phyloP scores from a whole-genome alignment of 2,888 invertebrate species.

The Silvanus unidentatus region DNA sequence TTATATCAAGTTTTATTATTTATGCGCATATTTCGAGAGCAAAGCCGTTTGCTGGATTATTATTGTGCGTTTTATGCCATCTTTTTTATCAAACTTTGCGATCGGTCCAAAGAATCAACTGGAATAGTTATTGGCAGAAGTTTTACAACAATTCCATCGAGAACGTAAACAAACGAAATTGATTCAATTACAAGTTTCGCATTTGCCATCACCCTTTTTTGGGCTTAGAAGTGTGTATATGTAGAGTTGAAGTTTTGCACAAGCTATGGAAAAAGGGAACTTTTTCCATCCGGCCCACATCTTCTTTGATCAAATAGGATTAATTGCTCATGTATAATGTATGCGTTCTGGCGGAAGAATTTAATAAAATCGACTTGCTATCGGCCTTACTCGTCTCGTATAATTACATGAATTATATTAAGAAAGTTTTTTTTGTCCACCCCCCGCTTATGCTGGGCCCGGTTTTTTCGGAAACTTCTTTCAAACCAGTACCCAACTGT shows the following conservation, averaged over 20 bases:
- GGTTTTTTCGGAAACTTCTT: no score
- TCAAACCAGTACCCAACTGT: no score
- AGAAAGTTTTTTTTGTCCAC: no score
- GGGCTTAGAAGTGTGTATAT: neutral
- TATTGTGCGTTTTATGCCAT: no score
- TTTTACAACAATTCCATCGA: no score
- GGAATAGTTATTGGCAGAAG: no score
- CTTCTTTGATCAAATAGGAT: constrained; percentile 24
- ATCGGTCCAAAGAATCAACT: no score
- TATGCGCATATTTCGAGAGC: neutral
- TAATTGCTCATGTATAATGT: constrained; percentile 30
- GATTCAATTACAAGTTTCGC: constrained; percentile 27
- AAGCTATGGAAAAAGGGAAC: constrained; percentile 6
- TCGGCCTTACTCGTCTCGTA: no score
- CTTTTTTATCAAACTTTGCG: no score
- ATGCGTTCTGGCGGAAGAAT: constrained; percentile 21
- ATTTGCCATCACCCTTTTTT: constrained; percentile 10
- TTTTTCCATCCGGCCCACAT: constrained; percentile 14
- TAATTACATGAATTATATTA: no score
- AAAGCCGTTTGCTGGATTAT: no score
- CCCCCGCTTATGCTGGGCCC: no score
- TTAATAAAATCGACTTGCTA: constrained; percentile 20
- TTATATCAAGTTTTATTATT: constrained; percentile 14
- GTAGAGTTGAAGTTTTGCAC: constrained; percentile 2
- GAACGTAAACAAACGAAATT: constrained; percentile 27